These are phyloP conservation scores for Tinea trinotella DNA, from an alignment of 2,888 invertebrate species.

Conservation along the genomic window DNA sequence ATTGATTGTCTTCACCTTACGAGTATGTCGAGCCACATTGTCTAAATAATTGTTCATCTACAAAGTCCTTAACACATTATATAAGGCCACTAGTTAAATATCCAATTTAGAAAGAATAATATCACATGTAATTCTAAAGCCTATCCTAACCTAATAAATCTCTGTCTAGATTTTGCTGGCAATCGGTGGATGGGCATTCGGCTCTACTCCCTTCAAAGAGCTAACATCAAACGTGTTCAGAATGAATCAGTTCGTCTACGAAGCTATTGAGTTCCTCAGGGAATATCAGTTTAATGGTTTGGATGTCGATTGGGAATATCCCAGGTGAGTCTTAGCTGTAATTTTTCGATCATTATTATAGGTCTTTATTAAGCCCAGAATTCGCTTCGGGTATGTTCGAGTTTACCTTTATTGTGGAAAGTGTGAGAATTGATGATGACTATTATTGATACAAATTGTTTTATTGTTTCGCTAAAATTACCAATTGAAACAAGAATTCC, in stretches of 20 bases:
- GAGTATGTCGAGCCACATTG: no score
- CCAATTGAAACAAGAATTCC: background rate
- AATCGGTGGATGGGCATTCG: constrained; percentile 97
- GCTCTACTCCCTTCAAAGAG: constrained; percentile 94
- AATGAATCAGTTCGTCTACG: constrained; percentile 96
- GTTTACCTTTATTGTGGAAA: background rate
- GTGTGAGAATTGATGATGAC: background rate
- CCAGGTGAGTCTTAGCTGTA: constrained; percentile 71
- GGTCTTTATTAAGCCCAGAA: background rate
- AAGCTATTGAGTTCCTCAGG: constrained; percentile 92
- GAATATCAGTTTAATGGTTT: constrained; percentile 93
- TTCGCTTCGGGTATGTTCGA: background rate
- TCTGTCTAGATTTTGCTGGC: constrained; percentile 79
- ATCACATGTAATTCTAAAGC: no score
- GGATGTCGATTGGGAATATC: constrained; percentile 96
- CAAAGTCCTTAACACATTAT: no score
- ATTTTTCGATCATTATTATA: background rate
- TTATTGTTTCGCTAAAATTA: background rate
- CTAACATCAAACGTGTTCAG: constrained; percentile 91
- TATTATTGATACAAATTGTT: background rate
- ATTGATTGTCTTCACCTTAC: no score
- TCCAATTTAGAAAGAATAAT: no score
- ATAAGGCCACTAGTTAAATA: no score
- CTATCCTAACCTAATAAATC: background rate
- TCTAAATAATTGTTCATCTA: no score